A percentile compares a stretch with the other conserved stretches of the same genome.
Evolutionary conservation across 2,113 vertebrate genomes (phyloP).

Genomic region (Nesogale talazaci): DNA sequence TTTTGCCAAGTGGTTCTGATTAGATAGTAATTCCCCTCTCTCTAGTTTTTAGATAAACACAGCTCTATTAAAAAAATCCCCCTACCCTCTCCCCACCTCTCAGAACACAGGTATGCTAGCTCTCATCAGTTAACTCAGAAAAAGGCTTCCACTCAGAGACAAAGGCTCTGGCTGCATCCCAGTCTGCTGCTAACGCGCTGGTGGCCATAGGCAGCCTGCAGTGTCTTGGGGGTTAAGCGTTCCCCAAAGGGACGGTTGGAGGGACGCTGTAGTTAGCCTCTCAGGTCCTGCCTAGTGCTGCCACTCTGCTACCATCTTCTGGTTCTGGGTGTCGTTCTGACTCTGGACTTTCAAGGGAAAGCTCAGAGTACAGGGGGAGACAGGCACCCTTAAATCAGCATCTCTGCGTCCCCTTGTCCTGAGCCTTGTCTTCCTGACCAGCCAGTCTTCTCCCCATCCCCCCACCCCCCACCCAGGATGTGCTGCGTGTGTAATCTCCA

Average conservation of each 20-base stretch:
- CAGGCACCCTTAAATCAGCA: neutral
- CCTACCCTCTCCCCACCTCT: neutral
- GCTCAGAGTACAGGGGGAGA: neutral
- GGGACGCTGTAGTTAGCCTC: neutral
- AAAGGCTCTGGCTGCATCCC: neutral
- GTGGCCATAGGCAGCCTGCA: neutral
- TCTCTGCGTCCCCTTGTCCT: constrained; percentile 44
- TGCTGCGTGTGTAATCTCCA: constrained; percentile 54
- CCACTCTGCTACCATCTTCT: constrained; percentile 10
- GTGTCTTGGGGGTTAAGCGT: neutral
- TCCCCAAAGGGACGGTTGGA: neutral
- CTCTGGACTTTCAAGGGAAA: constrained; percentile 64
- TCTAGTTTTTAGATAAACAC: neutral
- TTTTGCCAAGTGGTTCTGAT: constrained; percentile 28
- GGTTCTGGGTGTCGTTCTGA: constrained; percentile 1
- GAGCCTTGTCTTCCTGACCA: constrained; percentile 21
- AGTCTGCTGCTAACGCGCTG: neutral
- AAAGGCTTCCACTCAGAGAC: neutral
- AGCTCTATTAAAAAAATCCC: constrained; percentile 18
- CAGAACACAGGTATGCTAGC: neutral
- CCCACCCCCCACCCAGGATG: constrained; percentile 8
- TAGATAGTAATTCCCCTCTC: constrained; percentile 7
- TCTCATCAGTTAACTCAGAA: constrained; percentile 1
- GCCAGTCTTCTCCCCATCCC: neutral
- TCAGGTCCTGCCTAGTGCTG: neutral